Evolutionary conservation across 2,113 vertebrate species (phyloP).

Genomic region (Pseudorectes ferrugineus): DNA sequence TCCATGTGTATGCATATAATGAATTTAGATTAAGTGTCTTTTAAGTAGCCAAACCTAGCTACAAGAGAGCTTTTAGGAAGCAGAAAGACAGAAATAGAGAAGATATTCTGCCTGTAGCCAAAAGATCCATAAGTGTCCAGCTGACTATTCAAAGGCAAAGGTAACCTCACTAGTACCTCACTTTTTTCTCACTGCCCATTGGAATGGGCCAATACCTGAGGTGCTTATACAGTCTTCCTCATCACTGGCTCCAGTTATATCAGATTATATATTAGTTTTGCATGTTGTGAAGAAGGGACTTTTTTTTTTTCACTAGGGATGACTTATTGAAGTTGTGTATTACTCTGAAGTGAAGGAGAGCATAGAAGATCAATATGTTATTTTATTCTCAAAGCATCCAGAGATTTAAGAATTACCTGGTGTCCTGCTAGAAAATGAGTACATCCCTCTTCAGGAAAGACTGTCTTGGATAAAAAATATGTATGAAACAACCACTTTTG

Average conservation of each 20-base stretch:
- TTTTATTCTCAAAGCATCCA: not conserved
- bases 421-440: not conserved
- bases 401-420: not conserved
- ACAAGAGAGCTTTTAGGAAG: not conserved
- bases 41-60: not conserved
- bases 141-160: not conserved
- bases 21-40: not conserved
- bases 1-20: not conserved
- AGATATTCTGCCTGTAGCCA: not conserved
- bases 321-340: not conserved
- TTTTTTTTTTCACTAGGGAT: not conserved
- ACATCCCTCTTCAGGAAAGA: not conserved
- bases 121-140: not conserved
- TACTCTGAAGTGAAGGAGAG: not conserved
- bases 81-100: not conserved
- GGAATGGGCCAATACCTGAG: accelerated
- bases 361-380: not conserved
- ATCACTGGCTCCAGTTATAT: not conserved
- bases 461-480: not conserved
- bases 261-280: not conserved
- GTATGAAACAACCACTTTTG: not conserved
- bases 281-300: not conserved
- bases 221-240: not conserved
- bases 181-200: not conserved
- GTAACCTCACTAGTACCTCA: not conserved